phyloP scores from a whole-genome alignment of 64 coral and sea anemone species.

The Catalaphyllia jardinei region DNA sequence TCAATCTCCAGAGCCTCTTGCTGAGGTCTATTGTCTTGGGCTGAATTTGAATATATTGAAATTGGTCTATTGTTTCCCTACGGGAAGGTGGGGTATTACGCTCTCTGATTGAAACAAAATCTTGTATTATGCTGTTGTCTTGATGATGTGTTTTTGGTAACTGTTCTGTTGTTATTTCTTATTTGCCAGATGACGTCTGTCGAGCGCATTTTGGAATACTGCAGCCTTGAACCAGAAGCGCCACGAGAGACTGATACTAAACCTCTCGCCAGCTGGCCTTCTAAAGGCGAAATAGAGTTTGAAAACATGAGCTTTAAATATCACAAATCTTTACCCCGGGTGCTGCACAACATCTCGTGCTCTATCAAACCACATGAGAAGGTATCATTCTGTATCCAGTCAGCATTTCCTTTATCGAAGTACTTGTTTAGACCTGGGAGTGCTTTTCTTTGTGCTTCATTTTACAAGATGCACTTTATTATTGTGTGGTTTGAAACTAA shows the following conservation, averaged over 20 bases:
- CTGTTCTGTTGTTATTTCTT: not conserved
- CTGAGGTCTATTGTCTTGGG: too few species aligned
- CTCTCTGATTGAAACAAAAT: too few species aligned
- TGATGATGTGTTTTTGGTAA: not conserved
- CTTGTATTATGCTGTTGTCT: too few species aligned
- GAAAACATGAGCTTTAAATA: slow-evolving; percentile 83
- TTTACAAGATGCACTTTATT: too few species aligned
- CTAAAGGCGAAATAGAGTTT: slow-evolving; percentile 74
- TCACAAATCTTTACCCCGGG: slow-evolving; percentile 70
- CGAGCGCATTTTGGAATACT: slow-evolving; percentile 84
- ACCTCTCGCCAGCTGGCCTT: slow-evolving; percentile 70
- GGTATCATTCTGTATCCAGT: slow-evolving; percentile 26
- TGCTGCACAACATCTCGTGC: slow-evolving; percentile 75
- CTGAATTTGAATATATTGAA: too few species aligned
- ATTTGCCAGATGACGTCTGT: slow-evolving; percentile 84
- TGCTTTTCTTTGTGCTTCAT: too few species aligned
- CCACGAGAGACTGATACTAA: slow-evolving; percentile 72
- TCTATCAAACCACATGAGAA: slow-evolving; percentile 80
- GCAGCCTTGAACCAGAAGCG: slow-evolving; percentile 76
- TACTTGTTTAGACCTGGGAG: too few species aligned
- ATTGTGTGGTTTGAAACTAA: too few species aligned
- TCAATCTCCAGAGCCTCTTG: too few species aligned
- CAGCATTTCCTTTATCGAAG: not conserved
- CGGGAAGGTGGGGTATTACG: too few species aligned
- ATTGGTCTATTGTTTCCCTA: too few species aligned